These are phyloP conservation scores for Delia radicum DNA, from an alignment of 1,140 invertebrate species.

Conservation along the genomic window DNA sequence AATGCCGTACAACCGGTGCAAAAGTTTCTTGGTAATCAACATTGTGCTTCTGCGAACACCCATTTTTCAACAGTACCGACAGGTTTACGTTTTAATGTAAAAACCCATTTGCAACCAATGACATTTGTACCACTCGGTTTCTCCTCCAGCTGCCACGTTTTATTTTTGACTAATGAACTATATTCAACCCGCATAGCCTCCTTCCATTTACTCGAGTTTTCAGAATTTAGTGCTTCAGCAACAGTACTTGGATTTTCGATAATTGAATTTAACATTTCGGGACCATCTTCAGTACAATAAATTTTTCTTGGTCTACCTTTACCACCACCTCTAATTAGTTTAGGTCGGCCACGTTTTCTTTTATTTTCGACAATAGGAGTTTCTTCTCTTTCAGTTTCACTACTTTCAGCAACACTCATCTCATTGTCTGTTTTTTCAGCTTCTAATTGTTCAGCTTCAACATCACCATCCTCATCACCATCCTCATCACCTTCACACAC, in stretches of 20 bases:
- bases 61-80: conserved; percentile 36
- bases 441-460: background rate
- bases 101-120: conserved; percentile 49
- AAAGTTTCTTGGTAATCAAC: conserved; percentile 54
- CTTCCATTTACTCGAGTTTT: conserved; percentile 35
- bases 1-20: conserved; percentile 46
- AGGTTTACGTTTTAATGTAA: conserved; percentile 37
- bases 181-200: conserved; percentile 42
- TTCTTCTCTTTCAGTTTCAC: background rate
- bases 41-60: conserved; percentile 42
- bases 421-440: background rate
- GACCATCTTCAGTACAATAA: background rate
- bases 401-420: background rate
- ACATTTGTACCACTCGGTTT: conserved; percentile 34
- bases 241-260: conserved; percentile 16
- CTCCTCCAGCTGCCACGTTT: conserved; percentile 39
- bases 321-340: conserved; percentile 6
- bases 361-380: background rate
- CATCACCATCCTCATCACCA: background rate
- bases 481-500: background rate
- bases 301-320: conserved; percentile 21
- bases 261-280: background rate
- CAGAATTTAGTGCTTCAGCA: conserved; percentile 17
- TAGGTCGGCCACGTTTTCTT: conserved; percentile 26
- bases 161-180: conserved; percentile 37